Evolutionary conservation across 2,888 invertebrate species (phyloP).

Genomic region (Osmoderma eremita): DNA sequence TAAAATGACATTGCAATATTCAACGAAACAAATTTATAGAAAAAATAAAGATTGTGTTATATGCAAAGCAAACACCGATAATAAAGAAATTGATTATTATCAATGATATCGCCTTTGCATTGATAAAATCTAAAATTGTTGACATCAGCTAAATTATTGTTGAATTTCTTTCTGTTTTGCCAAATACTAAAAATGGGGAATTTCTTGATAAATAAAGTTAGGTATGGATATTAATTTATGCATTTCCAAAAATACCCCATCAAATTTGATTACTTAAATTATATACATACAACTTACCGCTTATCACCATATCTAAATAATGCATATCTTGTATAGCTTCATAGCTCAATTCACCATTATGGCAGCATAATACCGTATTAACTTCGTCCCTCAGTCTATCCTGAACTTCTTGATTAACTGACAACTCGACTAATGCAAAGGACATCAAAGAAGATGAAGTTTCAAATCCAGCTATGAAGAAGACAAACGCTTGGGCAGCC

Average conservation of each 20-base stretch:
- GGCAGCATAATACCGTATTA: conserved; percentile 53
- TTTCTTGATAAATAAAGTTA: too few species aligned
- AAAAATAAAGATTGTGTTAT: too few species aligned
- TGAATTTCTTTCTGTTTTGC: too few species aligned
- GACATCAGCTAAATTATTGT: too few species aligned
- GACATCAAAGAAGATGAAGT: conserved; percentile 64
- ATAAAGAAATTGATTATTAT: not conserved
- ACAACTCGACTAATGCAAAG: conserved; percentile 63
- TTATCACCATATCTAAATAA: conserved; percentile 58
- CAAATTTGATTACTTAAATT: too few species aligned
- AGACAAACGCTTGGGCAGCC: conserved; percentile 63
- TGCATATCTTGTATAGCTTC: conserved; percentile 63
- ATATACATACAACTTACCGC: conserved; percentile 15
- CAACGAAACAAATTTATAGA: too few species aligned
- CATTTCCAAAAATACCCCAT: not conserved
- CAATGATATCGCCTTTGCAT: too few species aligned
- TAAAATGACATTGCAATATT: too few species aligned
- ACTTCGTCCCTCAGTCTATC: conserved; percentile 58
- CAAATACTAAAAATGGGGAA: too few species aligned
- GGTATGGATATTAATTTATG: too few species aligned
- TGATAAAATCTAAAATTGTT: too few species aligned
- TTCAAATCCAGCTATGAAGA: conserved; percentile 67
- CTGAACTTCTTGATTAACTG: conserved; percentile 57
- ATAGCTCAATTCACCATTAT: conserved; percentile 61
- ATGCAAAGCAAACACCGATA: too few species aligned